A percentile compares a stretch with the other conserved stretches of the same genome.
Conservation (phyloP, 2,888 invertebrate genomes). For the Tinea semifulvella region DNA sequence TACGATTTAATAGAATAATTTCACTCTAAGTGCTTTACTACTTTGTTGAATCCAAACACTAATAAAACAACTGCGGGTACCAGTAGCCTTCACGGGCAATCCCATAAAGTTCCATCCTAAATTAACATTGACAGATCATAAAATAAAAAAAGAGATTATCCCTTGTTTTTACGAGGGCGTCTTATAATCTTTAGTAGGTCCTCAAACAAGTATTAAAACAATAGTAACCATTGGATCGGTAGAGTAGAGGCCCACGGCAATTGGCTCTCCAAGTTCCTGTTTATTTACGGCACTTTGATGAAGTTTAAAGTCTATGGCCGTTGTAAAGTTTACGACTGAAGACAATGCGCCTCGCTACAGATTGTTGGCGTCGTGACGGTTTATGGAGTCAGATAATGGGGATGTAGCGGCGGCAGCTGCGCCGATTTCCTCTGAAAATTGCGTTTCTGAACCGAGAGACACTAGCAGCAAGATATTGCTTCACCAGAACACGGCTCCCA, state of each 20-base stretch:
- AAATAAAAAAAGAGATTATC: slow-evolving; percentile 13
- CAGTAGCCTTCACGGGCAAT: neutral
- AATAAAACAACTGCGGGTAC: neutral
- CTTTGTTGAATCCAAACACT: neutral
- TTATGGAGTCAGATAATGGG: slow-evolving; percentile 53
- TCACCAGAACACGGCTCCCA: too few species aligned
- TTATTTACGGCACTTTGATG: slow-evolving; percentile 48
- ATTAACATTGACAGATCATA: slow-evolving; percentile 14
- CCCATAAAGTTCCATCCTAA: slow-evolving; percentile 10
- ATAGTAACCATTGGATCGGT: slow-evolving; percentile 10
- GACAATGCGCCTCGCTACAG: slow-evolving; percentile 29
- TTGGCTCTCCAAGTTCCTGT: slow-evolving; percentile 27
- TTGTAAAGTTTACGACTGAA: slow-evolving; percentile 35
- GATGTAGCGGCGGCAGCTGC: slow-evolving; percentile 46
- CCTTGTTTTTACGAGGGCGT: slow-evolving; percentile 10
- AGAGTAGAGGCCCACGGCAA: slow-evolving; percentile 18
- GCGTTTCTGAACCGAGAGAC: too few species aligned
- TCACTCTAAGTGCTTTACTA: neutral
- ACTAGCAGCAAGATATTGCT: too few species aligned
- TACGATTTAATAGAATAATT: too few species aligned
- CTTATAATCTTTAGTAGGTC: slow-evolving; percentile 14
- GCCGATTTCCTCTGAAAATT: slow-evolving; percentile 24
- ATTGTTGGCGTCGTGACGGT: slow-evolving; percentile 50
- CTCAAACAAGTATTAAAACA: slow-evolving; percentile 12
- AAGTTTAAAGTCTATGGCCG: slow-evolving; percentile 41